Evolutionary conservation across 2,797 vertebrate genomes (phyloP).

Genomic region (Pelobates cultripes): DNA sequence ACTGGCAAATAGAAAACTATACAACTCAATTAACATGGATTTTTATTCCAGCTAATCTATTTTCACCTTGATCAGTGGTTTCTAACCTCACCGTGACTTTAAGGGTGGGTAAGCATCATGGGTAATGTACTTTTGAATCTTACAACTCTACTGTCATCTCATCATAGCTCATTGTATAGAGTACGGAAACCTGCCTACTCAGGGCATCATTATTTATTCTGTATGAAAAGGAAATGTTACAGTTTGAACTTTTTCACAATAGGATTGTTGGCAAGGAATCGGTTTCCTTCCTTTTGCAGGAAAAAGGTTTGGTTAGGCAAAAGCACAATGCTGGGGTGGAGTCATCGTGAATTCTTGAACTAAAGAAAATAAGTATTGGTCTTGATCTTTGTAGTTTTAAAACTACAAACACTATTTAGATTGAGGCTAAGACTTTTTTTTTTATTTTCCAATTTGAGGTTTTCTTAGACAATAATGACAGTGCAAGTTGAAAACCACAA

Average conservation of each 20-base stretch:
- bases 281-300: slow-evolving; percentile 42
- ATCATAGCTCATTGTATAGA: no score
- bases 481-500: background rate
- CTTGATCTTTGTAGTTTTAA: slow-evolving; percentile 6
- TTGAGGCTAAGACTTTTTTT: background rate
- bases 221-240: background rate
- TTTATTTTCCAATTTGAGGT: background rate
- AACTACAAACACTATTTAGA: slow-evolving; percentile 1
- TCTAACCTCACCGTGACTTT: no score
- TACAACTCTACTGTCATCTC: no score
- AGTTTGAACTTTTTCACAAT: slow-evolving; percentile 1
- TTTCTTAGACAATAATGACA: background rate
- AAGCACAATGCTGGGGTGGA: slow-evolving; percentile 34
- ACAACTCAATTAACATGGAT: no score
- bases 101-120: no score
- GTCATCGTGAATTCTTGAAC: background rate
- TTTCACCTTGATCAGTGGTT: no score
- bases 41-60: no score
- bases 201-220: slow-evolving; percentile 11
- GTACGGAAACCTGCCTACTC: background rate
- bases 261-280: slow-evolving; percentile 6
- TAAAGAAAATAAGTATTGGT: background rate
- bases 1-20: no score
- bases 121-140: no score
- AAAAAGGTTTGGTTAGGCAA: slow-evolving; percentile 35